Evolutionary conservation across 2,113 vertebrate genomes (phyloP), one percentile per base, ranked within the genome.

Genomic region (Cyrtonyx montezumae): DNA sequence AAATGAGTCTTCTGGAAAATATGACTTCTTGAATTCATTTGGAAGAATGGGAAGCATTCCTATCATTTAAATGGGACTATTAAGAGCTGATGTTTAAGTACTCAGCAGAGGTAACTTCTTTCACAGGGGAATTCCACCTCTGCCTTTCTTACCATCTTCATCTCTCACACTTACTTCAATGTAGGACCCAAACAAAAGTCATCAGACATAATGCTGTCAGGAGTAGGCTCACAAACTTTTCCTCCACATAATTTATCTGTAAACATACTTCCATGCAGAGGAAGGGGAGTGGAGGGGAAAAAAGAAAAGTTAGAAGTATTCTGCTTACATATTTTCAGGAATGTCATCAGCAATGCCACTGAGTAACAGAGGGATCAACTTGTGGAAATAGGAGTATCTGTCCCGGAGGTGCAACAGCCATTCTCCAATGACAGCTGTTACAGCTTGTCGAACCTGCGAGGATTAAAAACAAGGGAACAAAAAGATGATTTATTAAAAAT

Each of bases 301-400:
- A 7, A 26, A 25, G 7, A 7, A 5, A 32, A 48, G 8, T 6
- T 34, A 18, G 17, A 46, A 48, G 6, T 6, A 13, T 74, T 89
- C 74, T 59, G 34, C 97, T 96, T 96, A 99, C 99, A 16, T 96
- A 84, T 98, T 98, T 91, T 99, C 98, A 25, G 98, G 98, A 71
- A 99, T 98, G 75, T 99, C 99, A 53, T 99, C 99, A 15, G 46
- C 96, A 58, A 98, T 85, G 91, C 97, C 97, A 92, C 98, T 99
- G 89, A 99, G 97, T 83, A 99, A 95, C 61, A 99, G 98, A 16
- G 99, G 99, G 75, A 99, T 97, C 84, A 99, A 74, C 93, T 99
- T 99, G 96, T 99, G 98, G 90, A 99, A 99, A 96, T 98, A 99
- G 0, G 99, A 99, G 36, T 99, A 99, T 92, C 99, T 98, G 90